Evolutionary conservation across 2,797 vertebrate genomes (phyloP), one percentile per base, ranked within the genome.

Genomic region (Pseudomugil tenellus): DNA sequence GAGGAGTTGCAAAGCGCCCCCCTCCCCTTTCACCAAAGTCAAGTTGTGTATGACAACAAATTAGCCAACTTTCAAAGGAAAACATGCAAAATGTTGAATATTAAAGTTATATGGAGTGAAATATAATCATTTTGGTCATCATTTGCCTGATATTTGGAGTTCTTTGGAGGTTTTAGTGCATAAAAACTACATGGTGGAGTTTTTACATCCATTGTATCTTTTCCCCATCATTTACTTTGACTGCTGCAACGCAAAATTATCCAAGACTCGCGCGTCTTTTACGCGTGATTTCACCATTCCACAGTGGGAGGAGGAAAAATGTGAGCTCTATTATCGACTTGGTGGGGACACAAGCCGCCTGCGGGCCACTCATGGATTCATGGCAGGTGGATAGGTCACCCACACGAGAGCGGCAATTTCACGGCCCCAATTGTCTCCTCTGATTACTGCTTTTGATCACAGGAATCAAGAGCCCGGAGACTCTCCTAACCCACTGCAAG

Each of bases 391-490:
- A 92, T 83, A 92, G 93, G 90, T 93, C 90, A 92, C 84, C 80
- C 62, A 67, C 80, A 81, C 82, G 69, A 91, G 85, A 85, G 90
- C 70, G 60, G 81, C 91, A 85, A 90, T 91, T 84, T 87, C 70
- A 62, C 70, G 74, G 79, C 83, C 85, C 84, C 85, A 79, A 87
- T 91, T 89, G 86, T 91, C 92, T 92, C 85, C 77, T 64, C 89
- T 92, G 90, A 93, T 92, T 91, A 91, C 90, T 88, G 83, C 84
- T 90, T n/a, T 78, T 87, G 88, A 92, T 90, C 86, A 77, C 84
- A 81, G 76, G 87, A 89, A 91, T 89, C 86, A 86, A 90, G 86
- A 85, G 84, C 84, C 70, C n/a, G 16, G 75, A 71, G 81, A 77
- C 76, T 86, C 89, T 92, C 59, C n/a, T 80, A 75, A 74, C 76